Percentiles rank a stretch among this genome's conserved stretches.
phyloP scores from a whole-genome alignment of 1,140 invertebrate species.

The Pinna nobilis region DNA sequence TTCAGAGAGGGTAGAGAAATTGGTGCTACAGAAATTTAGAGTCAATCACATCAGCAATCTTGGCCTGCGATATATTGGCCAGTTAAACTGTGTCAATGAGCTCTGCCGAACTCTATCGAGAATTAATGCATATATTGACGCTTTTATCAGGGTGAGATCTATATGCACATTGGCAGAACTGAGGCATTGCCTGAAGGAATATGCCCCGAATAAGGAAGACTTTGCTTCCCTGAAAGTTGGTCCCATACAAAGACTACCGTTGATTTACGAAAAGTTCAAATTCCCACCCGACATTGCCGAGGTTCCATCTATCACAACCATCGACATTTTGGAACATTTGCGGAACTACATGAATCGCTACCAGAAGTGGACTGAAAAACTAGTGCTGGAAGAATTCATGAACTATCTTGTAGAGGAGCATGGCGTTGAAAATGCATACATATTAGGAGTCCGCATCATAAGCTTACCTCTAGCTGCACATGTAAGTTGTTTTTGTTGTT shows the following conservation, averaged over 20 bases:
- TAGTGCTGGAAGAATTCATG: conserved; percentile 67
- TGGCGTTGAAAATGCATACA: conserved; percentile 56
- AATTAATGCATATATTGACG: conserved; percentile 68
- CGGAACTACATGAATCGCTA: conserved; percentile 58
- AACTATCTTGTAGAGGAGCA: conserved; percentile 60
- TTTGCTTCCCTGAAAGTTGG: conserved; percentile 67
- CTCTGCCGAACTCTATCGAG: conserved; percentile 54
- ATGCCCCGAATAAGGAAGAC: conserved; percentile 48
- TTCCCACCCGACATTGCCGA: conserved; percentile 62
- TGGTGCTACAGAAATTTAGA: conserved; percentile 55
- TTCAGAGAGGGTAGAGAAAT: conserved; percentile 50
- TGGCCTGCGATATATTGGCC: conserved; percentile 43
- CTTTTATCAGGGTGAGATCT: conserved; percentile 60
- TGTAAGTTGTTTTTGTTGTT: too few relatives aligned
- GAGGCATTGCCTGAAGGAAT: conserved; percentile 55
- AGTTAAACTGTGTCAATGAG: conserved; percentile 55
- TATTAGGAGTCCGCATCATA: conserved; percentile 68
- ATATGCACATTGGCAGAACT: conserved; percentile 69
- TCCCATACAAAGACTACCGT: conserved; percentile 64
- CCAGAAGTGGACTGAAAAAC: conserved; percentile 59
- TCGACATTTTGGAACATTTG: conserved; percentile 67
- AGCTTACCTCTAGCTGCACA: conserved; percentile 66
- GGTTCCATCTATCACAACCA: conserved; percentile 65
- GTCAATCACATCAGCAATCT: conserved; percentile 36
- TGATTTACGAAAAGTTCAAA: conserved; percentile 67